Percentiles rank a stretch among this genome's conserved stretches.
phyloP scores from a whole-genome alignment of 2,113 vertebrate species.

The Bubalus kerabau region DNA sequence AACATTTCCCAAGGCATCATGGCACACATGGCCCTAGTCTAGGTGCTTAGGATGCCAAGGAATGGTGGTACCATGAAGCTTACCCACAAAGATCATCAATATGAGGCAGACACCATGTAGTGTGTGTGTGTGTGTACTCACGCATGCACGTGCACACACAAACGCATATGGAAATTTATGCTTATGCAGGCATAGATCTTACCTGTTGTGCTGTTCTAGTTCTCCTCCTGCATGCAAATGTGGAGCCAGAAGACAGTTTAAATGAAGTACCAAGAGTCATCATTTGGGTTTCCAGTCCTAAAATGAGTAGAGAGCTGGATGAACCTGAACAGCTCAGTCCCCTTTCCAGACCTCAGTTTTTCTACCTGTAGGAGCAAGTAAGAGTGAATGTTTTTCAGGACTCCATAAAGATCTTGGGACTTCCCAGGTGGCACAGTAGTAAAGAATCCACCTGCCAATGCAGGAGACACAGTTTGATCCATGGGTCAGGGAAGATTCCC shows the following conservation, averaged over 20 bases:
- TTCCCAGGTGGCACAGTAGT: background rate
- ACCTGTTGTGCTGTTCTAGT: background rate
- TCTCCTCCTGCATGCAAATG: background rate
- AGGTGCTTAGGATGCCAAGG: background rate
- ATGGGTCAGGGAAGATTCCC: background rate
- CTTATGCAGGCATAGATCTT: background rate
- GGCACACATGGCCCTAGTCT: too few relatives aligned
- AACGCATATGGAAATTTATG: rapidly evolving
- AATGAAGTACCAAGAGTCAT: background rate
- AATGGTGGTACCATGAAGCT: background rate
- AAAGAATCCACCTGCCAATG: background rate
- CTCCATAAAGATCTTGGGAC: background rate
- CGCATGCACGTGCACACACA: rapidly evolving
- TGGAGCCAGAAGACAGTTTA: background rate
- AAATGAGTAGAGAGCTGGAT: background rate
- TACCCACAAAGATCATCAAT: background rate
- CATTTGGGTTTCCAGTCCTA: background rate
- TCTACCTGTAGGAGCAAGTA: background rate
- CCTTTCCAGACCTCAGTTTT: background rate
- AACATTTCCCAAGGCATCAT: background rate
- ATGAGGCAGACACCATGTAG: background rate
- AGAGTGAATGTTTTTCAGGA: background rate
- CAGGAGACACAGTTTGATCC: background rate
- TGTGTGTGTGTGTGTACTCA: background rate
- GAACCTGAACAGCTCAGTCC: background rate